Evolutionary conservation across 2,888 invertebrate genomes (phyloP).

Genomic region (Lysandra bellargus): DNA sequence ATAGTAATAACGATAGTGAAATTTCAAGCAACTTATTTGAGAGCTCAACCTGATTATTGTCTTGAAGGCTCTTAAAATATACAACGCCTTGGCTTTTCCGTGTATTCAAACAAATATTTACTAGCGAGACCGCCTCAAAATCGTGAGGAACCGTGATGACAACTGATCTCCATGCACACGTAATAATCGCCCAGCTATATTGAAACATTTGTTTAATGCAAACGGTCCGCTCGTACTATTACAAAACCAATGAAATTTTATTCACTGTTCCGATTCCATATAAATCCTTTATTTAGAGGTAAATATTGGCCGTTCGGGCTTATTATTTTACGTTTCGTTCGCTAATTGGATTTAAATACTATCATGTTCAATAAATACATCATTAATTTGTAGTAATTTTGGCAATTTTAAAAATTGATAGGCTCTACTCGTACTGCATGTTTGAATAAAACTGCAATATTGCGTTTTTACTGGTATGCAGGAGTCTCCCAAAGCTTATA

Average conservation of each 20-base stretch:
- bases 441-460: neutral
- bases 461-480: neutral
- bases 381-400: neutral
- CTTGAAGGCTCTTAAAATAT: too few species aligned
- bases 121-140: too few species aligned
- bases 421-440: too few species aligned
- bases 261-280: constrained; percentile 5
- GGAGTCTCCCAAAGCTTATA: too few species aligned
- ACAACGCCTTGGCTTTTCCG: too few species aligned
- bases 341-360: neutral
- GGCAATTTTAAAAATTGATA: neutral
- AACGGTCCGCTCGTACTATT: constrained; percentile 16
- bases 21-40: too few species aligned
- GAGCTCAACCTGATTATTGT: too few species aligned
- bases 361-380: neutral
- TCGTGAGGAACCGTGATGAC: neutral
- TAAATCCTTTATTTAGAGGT: constrained; percentile 21
- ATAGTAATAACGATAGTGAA: too few species aligned
- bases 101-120: too few species aligned
- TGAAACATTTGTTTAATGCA: constrained; percentile 26
- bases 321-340: neutral
- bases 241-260: constrained; percentile 24
- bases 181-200: neutral
- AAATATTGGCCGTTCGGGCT: constrained; percentile 6
- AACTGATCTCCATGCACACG: neutral